Evolutionary conservation across 2,797 vertebrate species (phyloP), one percentile per base, ranked within the genome.

Genomic region (Sebastiscus tertius): DNA sequence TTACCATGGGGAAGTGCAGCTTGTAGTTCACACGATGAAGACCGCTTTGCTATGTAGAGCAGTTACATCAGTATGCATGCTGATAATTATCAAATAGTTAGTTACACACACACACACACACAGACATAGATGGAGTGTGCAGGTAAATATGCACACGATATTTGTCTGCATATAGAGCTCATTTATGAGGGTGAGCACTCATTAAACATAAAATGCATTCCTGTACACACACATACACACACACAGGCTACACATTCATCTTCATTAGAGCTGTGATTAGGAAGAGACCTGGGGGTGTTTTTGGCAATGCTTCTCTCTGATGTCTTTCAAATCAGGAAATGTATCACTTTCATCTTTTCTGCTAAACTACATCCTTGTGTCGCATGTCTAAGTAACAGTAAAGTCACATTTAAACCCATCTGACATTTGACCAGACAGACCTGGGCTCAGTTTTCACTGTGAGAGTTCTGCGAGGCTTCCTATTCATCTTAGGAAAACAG

Each of bases 221-320:
- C 68, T 80, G 39, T 60, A 66, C 33, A 71, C 64, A 77, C 46
- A 63, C 64, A 66, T 18, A 69, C 36, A 71, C 64, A 77, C 46
- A 33, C 36, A 72, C 49, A 46, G 11, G 42, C 72, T 55, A 52
- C 65, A 84, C 66, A 82, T 93, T 87, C 64, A 76, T 91, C 83
- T 88, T 89, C 87, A 89, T 93, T 92, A 89, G 62, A 31, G 4
- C 56, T 67, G 72, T 85, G 84, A 90, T 90, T 82, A 83, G 91
- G 82, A 91, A 86, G 75, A 90, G 81, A 65, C 90, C 78, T 78
- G 77, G 59, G 79, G 87, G 18, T 87, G 83, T 89, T 87, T 79
- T 87, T 84, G 72, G 62, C 86, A 62, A 71, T 71, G 52, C 75
- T 86, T 75, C 73, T 79, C 83, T 88, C 79, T 86, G 84, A 88